These are phyloP conservation scores for Ageneiosus marmoratus DNA, from an alignment of 2,113 vertebrate species.

Conservation along the genomic window DNA sequence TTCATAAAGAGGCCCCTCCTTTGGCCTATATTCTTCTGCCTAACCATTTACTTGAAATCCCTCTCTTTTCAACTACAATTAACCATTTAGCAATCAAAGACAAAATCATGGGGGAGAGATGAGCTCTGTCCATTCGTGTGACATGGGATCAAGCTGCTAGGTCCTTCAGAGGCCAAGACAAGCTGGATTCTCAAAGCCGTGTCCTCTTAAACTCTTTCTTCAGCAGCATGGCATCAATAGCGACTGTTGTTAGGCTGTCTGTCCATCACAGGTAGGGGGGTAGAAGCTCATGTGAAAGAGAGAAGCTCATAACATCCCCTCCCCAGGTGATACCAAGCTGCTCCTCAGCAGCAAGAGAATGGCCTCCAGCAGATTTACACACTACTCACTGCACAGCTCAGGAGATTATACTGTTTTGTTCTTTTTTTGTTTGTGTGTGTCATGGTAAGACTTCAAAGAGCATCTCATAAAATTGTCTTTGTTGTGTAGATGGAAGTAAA, in stretches of 20 bases:
- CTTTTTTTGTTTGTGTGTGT: not conserved
- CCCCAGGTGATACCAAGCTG: conserved; percentile 66
- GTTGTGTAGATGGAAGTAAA: not conserved
- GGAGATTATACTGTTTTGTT: conserved; percentile 30
- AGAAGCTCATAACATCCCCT: conserved; percentile 54
- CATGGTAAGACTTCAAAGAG: not conserved
- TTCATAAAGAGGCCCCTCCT: conserved; percentile 73
- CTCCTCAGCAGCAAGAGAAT: conserved; percentile 67
- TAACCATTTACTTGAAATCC: conserved; percentile 72
- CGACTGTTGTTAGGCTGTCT: conserved; percentile 59
- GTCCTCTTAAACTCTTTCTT: conserved; percentile 68
- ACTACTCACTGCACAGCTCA: conserved; percentile 31
- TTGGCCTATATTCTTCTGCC: conserved; percentile 75
- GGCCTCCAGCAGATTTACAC: conserved; percentile 54
- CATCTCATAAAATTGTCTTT: not conserved
- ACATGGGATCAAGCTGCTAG: conserved; percentile 76
- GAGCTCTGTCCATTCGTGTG: conserved; percentile 64
- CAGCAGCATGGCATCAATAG: conserved; percentile 54
- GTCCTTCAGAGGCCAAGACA: conserved; percentile 65
- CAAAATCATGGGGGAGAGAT: conserved; percentile 65
- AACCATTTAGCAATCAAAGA: conserved; percentile 77
- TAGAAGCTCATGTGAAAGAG: conserved; percentile 62
- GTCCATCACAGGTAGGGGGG: conserved; percentile 65
- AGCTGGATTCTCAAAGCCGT: conserved; percentile 71
- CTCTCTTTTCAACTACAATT: conserved; percentile 74